phyloP scores from a whole-genome alignment of 1,140 invertebrate genomes.

The Drosophila ohnishii region DNA sequence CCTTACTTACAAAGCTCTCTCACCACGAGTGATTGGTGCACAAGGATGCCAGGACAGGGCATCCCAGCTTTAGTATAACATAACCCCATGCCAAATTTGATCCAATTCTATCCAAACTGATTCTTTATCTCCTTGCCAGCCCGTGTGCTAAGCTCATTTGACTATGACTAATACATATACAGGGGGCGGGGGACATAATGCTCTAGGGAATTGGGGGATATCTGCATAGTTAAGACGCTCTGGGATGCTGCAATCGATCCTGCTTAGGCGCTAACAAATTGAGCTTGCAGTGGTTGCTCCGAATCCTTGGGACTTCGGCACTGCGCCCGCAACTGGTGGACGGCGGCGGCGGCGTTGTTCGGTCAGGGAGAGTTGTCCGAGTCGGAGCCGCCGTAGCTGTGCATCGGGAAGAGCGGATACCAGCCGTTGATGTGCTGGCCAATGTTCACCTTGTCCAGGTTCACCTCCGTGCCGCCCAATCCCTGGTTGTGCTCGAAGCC shows the following conservation, averaged over 20 bases:
- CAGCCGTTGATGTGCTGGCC: slow-evolving; percentile 91
- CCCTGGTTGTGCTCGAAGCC: slow-evolving; percentile 94
- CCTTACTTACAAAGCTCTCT: slow-evolving; percentile 71
- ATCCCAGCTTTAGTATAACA: slow-evolving; percentile 19
- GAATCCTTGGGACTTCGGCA: slow-evolving; percentile 39
- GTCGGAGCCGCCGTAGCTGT: slow-evolving; percentile 87
- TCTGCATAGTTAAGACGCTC: slow-evolving; percentile 7
- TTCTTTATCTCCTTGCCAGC: slow-evolving; percentile 23
- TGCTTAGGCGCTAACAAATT: slow-evolving; percentile 75
- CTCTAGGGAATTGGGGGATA: neutral
- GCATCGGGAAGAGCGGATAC: slow-evolving; percentile 94
- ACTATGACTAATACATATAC: slow-evolving; percentile 49
- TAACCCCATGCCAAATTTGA: slow-evolving; percentile 18
- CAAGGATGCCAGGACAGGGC: neutral
- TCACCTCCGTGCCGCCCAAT: slow-evolving; percentile 92
- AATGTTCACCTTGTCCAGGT: slow-evolving; percentile 90
- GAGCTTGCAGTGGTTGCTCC: slow-evolving; percentile 59
- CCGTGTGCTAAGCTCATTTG: slow-evolving; percentile 60
- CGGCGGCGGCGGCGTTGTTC: slow-evolving; percentile 39
- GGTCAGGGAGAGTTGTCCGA: slow-evolving; percentile 89
- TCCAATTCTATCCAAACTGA: slow-evolving; percentile 1
- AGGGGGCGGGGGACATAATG: slow-evolving; percentile 7
- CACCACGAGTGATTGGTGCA: slow-evolving; percentile 38
- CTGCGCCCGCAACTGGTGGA: slow-evolving; percentile 43
- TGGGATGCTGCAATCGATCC: slow-evolving; percentile 21